Percentiles rank a stretch among this genome's conserved stretches.
Conservation (phyloP, 2,113 vertebrate species). For the Chrysemys picta region DNA sequence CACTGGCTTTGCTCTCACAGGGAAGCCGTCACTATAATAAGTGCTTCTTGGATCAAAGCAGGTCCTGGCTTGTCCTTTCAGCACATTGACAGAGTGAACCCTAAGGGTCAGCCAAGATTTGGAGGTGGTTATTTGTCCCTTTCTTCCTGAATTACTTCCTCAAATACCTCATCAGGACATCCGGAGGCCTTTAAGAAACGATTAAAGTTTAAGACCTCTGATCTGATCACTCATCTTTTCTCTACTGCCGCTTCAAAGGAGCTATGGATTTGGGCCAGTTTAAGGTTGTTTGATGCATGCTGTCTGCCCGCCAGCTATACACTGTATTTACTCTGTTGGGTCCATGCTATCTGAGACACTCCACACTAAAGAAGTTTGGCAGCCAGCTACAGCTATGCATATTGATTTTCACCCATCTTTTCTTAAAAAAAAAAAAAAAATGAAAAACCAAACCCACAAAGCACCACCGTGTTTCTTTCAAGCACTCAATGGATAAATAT, state of each 20-base stretch:
- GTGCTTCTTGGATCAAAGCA: neutral
- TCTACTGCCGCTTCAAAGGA: slow-evolving; percentile 66
- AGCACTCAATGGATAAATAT: slow-evolving; percentile 20
- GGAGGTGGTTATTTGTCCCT: slow-evolving; percentile 82
- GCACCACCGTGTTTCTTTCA: neutral
- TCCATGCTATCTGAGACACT: slow-evolving; percentile 57
- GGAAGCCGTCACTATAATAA: neutral
- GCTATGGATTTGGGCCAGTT: slow-evolving; percentile 66
- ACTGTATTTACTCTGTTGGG: slow-evolving; percentile 71
- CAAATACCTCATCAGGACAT: slow-evolving; percentile 89
- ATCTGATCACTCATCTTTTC: slow-evolving; percentile 73
- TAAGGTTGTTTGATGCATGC: slow-evolving; percentile 76
- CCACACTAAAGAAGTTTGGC: slow-evolving; percentile 36
- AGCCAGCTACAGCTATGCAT: slow-evolving; percentile 28
- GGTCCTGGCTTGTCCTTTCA: slow-evolving; percentile 36
- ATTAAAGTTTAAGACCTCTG: slow-evolving; percentile 73
- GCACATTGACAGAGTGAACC: slow-evolving; percentile 36
- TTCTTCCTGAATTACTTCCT: slow-evolving; percentile 89
- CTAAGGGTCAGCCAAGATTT: slow-evolving; percentile 65
- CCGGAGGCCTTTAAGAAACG: slow-evolving; percentile 82
- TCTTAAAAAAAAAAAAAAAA: neutral
- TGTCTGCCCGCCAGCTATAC: slow-evolving; percentile 76
- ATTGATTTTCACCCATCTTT: slow-evolving; percentile 1
- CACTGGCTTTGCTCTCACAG: neutral
- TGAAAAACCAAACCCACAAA: neutral